Base-by-base conservation (phyloP, 2,888 invertebrate species). In the Pammene aurita region DNA sequence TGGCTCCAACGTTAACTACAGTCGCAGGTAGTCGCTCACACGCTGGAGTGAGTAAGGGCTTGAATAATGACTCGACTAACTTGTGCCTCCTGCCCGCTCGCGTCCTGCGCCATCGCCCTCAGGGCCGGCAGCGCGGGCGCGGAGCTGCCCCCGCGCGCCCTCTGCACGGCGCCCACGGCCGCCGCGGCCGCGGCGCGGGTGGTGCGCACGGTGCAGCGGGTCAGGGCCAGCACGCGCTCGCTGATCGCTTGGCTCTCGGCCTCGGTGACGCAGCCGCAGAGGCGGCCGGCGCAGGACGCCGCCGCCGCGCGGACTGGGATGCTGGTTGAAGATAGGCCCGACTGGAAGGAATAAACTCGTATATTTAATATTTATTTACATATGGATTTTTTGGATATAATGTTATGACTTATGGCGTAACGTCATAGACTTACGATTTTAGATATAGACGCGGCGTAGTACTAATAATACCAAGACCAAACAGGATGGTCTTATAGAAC, bases 101-200 rank as follows among this genome's bases (percentile, higher is more conserved):
- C 95, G 84, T 99, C 99, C 88, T 99, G 98, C 0, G 98, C 98
- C 46, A 99, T 90, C 0, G 99, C 98, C 18, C 99, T 91, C 56
- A 99, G 87, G 82, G 99, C 98, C 48, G 98, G 98, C 77, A 99
- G 96, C 84, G 98, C 98, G 2, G 98, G 97, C 81, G 99, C 98
- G 2, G 98, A 97, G 0, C 99, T 98, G 6, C 99, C 98, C 7
- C 99, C 99, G 0, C 99, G 96, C 79, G 98, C 98, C 42, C 98
- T 94, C 91, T 99, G 99, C 57, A 99, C 94, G 78, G 98, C 98
- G 46, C 99, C 99, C n/a, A 99, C 93, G 0, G 99, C 98, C 72
- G 99, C 90, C 7, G 90, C 90, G 54, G 90, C 92, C 54, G 88
- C 91, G 7, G 86, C 90, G 7, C 90, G 80, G 9, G 77, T 83